Percentiles rank a stretch among this genome's conserved stretches.
These are phyloP conservation scores for Seira sanloemensis DNA, from an alignment of 2,888 invertebrate genomes.

Conservation along the genomic window DNA sequence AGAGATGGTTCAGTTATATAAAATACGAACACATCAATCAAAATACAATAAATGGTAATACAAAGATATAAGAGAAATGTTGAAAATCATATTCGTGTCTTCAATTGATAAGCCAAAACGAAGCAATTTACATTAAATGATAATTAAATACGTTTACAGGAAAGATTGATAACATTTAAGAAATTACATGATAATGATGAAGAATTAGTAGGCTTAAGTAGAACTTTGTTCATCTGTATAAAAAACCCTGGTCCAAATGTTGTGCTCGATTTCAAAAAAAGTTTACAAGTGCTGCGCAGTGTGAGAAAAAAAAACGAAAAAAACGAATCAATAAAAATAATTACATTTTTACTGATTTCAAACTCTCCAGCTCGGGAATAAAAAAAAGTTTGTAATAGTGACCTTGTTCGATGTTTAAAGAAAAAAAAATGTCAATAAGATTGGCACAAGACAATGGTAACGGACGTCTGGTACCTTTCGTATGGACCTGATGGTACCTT, in stretches of 20 bases:
- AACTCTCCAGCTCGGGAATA: slow-evolving; percentile 1
- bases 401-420: slow-evolving; percentile 7
- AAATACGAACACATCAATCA: slow-evolving; percentile 4
- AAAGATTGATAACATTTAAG: background rate
- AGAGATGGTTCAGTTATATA: background rate
- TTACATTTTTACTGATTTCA: too few species aligned
- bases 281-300: background rate
- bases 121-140: background rate
- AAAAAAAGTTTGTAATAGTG: background rate
- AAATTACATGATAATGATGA: background rate
- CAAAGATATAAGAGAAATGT: background rate
- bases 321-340: background rate
- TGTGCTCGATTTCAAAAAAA: slow-evolving; percentile 47
- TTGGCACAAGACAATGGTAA: background rate
- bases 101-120: slow-evolving; percentile 59
- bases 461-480: background rate
- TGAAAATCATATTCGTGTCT: slow-evolving; percentile 53
- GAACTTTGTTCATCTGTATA: slow-evolving; percentile 54
- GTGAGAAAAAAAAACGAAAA: background rate
- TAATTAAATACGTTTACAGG: background rate
- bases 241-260: slow-evolving; percentile 60
- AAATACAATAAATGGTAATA: background rate
- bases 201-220: background rate
- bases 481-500: background rate
- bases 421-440: slow-evolving; percentile 16